A percentile compares a stretch with the other conserved stretches of the same genome.
These are phyloP conservation scores for Pachliopta kotzebuea DNA, from an alignment of 2,888 invertebrate species.

Conservation along the genomic window DNA sequence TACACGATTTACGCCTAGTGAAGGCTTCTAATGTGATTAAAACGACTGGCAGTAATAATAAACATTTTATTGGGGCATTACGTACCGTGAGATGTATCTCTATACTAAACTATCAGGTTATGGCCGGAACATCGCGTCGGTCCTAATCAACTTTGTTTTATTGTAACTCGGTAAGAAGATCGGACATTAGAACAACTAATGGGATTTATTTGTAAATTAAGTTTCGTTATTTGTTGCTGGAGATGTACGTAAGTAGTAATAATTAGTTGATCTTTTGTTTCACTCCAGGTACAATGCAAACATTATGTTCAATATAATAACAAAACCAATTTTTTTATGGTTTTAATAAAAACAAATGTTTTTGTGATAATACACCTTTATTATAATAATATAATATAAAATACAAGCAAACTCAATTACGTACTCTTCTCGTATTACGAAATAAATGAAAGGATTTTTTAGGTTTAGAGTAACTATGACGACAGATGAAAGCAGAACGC, in stretches of 20 bases:
- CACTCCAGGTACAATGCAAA: background rate
- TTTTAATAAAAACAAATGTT: too few species aligned
- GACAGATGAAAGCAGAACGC: conserved; percentile 46
- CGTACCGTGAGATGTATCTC: conserved; percentile 44
- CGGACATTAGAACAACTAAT: conserved; percentile 50
- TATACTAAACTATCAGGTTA: conserved; percentile 42
- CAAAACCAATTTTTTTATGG: too few species aligned
- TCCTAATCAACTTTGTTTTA: conserved; percentile 62
- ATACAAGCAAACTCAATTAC: conserved; percentile 8
- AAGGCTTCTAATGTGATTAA: conserved; percentile 53
- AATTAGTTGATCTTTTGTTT: conserved; percentile 1
- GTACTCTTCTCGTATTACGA: conserved; percentile 18
- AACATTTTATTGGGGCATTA: conserved; percentile 59
- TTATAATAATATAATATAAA: background rate
- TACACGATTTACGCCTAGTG: conserved; percentile 36
- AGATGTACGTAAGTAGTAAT: conserved; percentile 7
- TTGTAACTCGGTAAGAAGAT: conserved; percentile 45
- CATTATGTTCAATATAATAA: background rate
- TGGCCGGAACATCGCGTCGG: conserved; percentile 45
- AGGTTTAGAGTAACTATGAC: conserved; percentile 53
- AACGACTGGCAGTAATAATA: conserved; percentile 51
- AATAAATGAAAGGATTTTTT: conserved; percentile 33
- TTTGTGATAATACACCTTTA: background rate
- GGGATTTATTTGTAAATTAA: conserved; percentile 51
- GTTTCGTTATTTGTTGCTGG: conserved; percentile 40